Base-by-base conservation (phyloP, 1,140 invertebrate species). In the Metopolophium dirhodum region DNA sequence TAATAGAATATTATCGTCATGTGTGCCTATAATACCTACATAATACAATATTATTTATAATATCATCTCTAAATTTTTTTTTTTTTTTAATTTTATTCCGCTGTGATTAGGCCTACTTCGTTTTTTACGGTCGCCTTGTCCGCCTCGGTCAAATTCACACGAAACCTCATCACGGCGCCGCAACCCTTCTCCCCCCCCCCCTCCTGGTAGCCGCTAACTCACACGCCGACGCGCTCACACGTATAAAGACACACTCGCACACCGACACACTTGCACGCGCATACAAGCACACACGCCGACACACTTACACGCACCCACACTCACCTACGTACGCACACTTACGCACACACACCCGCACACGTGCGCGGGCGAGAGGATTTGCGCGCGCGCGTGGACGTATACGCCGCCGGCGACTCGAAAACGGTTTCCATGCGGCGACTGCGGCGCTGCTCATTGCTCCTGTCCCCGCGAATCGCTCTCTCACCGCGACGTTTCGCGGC, bases 381-480 rank as follows among this genome's bases (percentile, higher is more conserved):
- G 11, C 30, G 23, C 45, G 85, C 85, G 85, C 85, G 45, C 26
- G 23, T 23, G 23, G 14, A 47, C 85, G 45, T n/a, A 77, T 77
- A 77, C 83, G 11, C 83, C 83, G 83, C 83, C 86, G 30, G 22
- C 47, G 45, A 18, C n/a, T 49, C 47, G 86, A 18, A 87, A 87
- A 87, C 86, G 86, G 45, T 87, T 49, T 87, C 86, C 77, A 37
- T 37, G 47, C 45, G 30, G 47, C 85, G 85, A 47, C 45, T 20
- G 45, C 85, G 85, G 85, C 85, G 45, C 85, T 47, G 85, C 85
- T 87, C 41, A 47, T 87, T 37, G 86, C 45, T n/a, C 45, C 86
- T 47, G 47, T 87, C 47, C 86, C 11, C 47, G 45, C 26, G 49
- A 87, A 87, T 18, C 45, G 86, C 47, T 87, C 86, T 87, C 45